Base-by-base conservation (phyloP, 92 coral and sea anemone genomes). In the Paragorgia papillata region DNA sequence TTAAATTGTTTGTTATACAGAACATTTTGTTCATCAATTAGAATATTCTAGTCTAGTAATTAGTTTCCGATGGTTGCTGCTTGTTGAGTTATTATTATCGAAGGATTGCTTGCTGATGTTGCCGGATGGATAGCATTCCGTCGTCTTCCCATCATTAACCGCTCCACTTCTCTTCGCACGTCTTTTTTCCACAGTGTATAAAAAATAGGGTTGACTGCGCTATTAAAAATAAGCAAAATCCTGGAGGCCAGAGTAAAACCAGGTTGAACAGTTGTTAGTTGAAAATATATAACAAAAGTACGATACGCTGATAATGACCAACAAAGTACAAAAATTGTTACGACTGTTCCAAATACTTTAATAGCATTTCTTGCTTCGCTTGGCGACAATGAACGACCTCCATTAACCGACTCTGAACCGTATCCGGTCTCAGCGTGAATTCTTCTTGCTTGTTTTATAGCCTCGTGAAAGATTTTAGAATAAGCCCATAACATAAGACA, bases 121-220 rank as follows among this genome's bases (percentile, higher is more conserved):
- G 64, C 64, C 0, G 78, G 78, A 32, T 71, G 44, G 27, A 71
- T 55, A 1, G 63, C 26, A 24, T 53, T 51, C 9, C 64, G 39
- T 2, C 78, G 64, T 8, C 53, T 7, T 22, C 78, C 64, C 27
- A 71, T 34, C 1, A 53, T 27, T 50, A 71, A 21, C 15, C 76
- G 87, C 44, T 39, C 85, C 19, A 90, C 79, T 35, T 90, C 96
- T 13, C 89, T 76, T n/a, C 91, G 88, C 28, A 90, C 66, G 66
- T 90, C 96, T 67, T 84, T 90, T 65, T 90, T 90, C 91, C 90
- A 84, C 76, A 90, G 78, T 0, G 91, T 83, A 67, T 90, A 90
- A 57, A 90, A 83, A 22, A 90, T 31, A 7, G 96, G 96, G 21
- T 90, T 90, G 15, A 84, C 89, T 25, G 91, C 85, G 27, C 91